Conservation (phyloP, 2,888 invertebrate species). For the Oasisia sp. region DNA sequence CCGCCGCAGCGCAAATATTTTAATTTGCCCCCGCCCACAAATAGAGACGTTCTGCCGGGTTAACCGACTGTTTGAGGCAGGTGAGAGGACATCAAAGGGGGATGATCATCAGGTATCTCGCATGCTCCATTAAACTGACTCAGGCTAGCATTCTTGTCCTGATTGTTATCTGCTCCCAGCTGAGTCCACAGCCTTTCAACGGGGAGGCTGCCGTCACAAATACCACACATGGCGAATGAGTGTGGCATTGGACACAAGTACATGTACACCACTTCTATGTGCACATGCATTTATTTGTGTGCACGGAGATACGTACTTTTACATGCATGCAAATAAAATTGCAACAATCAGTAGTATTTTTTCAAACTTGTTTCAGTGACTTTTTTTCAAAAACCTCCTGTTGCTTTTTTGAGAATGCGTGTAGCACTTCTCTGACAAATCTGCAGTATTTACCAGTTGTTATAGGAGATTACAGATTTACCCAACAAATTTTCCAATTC, state of each 20-base stretch:
- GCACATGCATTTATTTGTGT: neutral
- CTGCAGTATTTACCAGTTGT: too few species aligned
- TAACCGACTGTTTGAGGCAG: constrained; percentile 6
- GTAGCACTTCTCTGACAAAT: too few species aligned
- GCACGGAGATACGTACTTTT: neutral
- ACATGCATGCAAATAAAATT: neutral
- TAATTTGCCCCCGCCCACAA: constrained; percentile 11
- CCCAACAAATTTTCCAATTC: too few species aligned
- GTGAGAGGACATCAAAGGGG: neutral
- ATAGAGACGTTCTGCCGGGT: neutral
- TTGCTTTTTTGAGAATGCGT: too few species aligned
- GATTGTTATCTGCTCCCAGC: neutral
- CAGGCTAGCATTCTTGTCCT: neutral
- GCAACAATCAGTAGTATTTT: neutral
- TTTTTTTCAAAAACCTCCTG: too few species aligned
- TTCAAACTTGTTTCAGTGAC: too few species aligned
- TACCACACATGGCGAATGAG: neutral
- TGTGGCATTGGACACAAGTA: neutral
- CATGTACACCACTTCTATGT: neutral
- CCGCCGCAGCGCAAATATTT: neutral
- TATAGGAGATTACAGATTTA: too few species aligned
- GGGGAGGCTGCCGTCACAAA: neutral
- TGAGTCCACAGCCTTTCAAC: neutral
- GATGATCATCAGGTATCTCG: neutral
- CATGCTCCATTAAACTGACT: neutral